A percentile compares a stretch with the other conserved stretches of the same genome.
phyloP scores from a whole-genome alignment of 2,888 invertebrate genomes.

The Frankliniella intonsa region DNA sequence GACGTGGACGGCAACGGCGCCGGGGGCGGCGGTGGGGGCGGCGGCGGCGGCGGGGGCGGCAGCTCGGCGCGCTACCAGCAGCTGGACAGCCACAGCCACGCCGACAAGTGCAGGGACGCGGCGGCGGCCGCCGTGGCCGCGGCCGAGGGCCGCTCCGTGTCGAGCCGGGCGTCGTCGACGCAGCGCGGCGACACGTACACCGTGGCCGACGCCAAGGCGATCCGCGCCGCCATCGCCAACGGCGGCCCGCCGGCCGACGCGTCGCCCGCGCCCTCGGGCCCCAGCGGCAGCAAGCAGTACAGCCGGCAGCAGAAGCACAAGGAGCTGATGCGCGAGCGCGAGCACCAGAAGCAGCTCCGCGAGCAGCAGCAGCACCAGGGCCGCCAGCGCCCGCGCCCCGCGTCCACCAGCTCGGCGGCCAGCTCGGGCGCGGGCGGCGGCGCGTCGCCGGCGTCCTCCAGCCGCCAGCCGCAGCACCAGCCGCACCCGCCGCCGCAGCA shows the following conservation, averaged over 20 bases:
- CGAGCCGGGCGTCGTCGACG: slow-evolving; percentile 1
- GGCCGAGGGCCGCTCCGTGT: slow-evolving; percentile 1
- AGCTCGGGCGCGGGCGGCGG: neutral
- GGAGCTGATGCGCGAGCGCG: slow-evolving; percentile 18
- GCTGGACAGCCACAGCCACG: slow-evolving; percentile 19
- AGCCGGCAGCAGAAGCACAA: slow-evolving; percentile 21
- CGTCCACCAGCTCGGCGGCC: neutral
- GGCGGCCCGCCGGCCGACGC: neutral
- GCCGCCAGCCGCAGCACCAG: slow-evolving; percentile 2
- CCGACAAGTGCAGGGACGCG: slow-evolving; percentile 13
- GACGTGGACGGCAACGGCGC: slow-evolving; percentile 42
- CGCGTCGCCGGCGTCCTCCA: neutral
- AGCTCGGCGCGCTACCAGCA: neutral
- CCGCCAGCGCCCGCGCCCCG: neutral
- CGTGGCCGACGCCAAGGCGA: neutral
- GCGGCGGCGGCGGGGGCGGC: neutral
- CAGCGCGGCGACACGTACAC: slow-evolving; percentile 6
- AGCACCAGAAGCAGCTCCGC: slow-evolving; percentile 9
- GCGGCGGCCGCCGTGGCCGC: slow-evolving; percentile 15
- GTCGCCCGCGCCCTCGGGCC: neutral
- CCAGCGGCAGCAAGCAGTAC: slow-evolving; percentile 18
- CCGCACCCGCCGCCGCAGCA: neutral
- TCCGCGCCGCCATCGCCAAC: neutral
- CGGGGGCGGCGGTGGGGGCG: neutral
- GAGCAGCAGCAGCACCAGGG: slow-evolving; percentile 12